A percentile compares a stretch with the other conserved stretches of the same genome.
phyloP scores from a whole-genome alignment of 1,140 invertebrate species.

The Cherax quadricarinatus region DNA sequence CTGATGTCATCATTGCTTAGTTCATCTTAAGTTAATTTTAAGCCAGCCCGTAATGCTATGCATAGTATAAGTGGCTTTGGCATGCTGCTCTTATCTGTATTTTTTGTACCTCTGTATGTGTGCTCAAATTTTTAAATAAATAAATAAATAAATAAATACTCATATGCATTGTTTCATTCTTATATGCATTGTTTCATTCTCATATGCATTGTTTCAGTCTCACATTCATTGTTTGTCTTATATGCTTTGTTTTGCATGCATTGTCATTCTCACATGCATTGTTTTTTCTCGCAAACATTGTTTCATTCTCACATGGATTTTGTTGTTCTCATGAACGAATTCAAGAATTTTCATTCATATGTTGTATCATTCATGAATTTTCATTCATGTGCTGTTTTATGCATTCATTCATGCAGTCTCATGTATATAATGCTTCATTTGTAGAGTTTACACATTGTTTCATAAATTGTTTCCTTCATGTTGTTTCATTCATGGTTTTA shows the following conservation, averaged over 20 bases:
- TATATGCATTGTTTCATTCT: neutral
- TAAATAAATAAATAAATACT: too few species aligned
- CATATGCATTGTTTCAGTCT: neutral
- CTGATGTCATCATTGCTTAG: too few species aligned
- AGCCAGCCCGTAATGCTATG: too few species aligned
- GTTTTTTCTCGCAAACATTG: neutral
- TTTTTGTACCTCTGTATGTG: too few species aligned
- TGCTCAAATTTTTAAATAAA: too few species aligned
- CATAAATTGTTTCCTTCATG: too few species aligned
- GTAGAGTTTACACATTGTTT: too few species aligned
- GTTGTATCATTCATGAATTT: neutral
- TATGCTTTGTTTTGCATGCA: neutral
- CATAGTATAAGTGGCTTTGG: too few species aligned
- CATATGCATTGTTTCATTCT: neutral
- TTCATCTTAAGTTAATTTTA: too few species aligned
- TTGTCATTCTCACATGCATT: neutral
- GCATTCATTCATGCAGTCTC: neutral
- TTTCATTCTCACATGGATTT: neutral
- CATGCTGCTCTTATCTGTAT: too few species aligned
- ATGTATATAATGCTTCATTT: too few species aligned
- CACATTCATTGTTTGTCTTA: neutral
- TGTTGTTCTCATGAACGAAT: neutral
- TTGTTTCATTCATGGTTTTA: too few species aligned
- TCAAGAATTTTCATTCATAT: neutral
- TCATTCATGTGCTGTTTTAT: neutral